A percentile compares a stretch with the other conserved stretches of the same genome.
phyloP scores from a whole-genome alignment of 37 sponge, comb jelly and placozoan genomes.

The Beroe forskalii region DNA sequence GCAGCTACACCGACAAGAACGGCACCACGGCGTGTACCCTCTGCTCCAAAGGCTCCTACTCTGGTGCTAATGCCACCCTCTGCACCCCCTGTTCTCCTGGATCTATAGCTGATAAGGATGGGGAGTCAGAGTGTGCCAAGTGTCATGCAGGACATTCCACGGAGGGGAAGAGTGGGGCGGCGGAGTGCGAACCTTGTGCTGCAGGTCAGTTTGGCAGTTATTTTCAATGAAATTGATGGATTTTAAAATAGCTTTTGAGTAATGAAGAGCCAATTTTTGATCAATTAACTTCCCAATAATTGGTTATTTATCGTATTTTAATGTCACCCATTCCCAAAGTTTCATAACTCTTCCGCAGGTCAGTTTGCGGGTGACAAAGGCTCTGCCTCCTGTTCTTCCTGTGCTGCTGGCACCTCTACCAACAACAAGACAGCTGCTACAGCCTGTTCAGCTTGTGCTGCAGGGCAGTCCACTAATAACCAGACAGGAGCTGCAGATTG shows the following conservation, averaged over 20 bases:
- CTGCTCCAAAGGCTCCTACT: not conserved
- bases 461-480: conserved; percentile 2
- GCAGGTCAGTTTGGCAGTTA: not conserved
- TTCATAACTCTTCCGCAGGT: not conserved
- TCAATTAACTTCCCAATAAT: too few relatives aligned
- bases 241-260: not conserved
- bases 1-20: not conserved
- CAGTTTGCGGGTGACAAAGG: not conserved
- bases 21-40: not conserved
- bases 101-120: not conserved
- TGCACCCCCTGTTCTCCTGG: not conserved
- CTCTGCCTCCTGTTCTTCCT: not conserved
- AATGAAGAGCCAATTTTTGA: too few relatives aligned
- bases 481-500: conserved; percentile 1
- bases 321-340: too few relatives aligned
- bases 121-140: not conserved
- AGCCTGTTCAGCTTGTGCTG: not conserved
- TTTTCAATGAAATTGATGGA: not conserved
- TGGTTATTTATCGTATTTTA: too few relatives aligned
- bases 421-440: not conserved
- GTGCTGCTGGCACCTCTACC: not conserved
- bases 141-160: not conserved
- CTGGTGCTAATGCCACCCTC: not conserved
- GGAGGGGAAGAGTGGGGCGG: not conserved
- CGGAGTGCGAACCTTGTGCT: not conserved